These are phyloP conservation scores for Scaeva pyrastri DNA, from an alignment of 2,888 invertebrate genomes.

Conservation along the genomic window DNA sequence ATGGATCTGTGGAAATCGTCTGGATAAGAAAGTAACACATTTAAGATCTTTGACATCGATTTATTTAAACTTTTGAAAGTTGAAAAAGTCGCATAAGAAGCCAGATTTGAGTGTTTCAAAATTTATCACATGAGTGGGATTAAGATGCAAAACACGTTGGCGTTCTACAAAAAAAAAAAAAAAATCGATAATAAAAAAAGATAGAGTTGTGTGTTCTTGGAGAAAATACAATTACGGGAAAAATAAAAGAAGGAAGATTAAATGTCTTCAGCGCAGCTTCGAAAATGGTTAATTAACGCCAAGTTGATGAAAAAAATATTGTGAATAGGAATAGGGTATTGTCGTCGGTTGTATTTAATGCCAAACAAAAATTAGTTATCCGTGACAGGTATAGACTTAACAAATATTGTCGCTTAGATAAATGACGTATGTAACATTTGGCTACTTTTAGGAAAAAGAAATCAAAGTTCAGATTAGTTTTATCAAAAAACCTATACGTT, in stretches of 20 bases:
- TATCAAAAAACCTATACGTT: too few species aligned
- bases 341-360: too few species aligned
- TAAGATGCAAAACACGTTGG: conserved; percentile 61
- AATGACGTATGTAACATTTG: too few species aligned
- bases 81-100: conserved; percentile 9
- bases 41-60: conserved; percentile 56
- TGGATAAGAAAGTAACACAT: conserved; percentile 13
- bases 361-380: too few species aligned
- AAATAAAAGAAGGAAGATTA: not conserved
- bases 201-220: conserved; percentile 46
- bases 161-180: conserved; percentile 47
- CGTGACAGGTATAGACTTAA: too few species aligned
- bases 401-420: too few species aligned
- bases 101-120: conserved; percentile 29
- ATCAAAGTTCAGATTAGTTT: too few species aligned
- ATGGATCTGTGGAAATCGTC: conserved; percentile 16
- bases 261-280: conserved; percentile 24
- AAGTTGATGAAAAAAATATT: not conserved
- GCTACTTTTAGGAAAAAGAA: too few species aligned
- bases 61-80: conserved; percentile 41
- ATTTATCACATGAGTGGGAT: conserved; percentile 10
- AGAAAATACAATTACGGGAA: conserved; percentile 42
- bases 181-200: conserved; percentile 33
- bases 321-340: too few species aligned
- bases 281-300: conserved; percentile 51